Evolutionary conservation across 2,113 vertebrate genomes (phyloP).

Genomic region (Passer domesticus): DNA sequence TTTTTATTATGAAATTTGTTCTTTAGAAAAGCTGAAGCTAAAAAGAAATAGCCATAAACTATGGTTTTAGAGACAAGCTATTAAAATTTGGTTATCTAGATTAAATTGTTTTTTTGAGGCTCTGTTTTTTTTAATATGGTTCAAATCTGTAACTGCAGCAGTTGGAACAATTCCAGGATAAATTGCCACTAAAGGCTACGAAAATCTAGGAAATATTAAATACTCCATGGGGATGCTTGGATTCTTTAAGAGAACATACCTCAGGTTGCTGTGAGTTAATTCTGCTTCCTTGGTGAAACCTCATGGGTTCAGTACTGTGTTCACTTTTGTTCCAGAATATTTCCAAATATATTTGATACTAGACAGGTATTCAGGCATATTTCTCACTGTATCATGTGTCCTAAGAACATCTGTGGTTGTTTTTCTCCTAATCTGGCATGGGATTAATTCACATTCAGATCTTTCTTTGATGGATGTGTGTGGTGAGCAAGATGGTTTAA

Average conservation of each 20-base stretch:
- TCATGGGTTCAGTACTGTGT: neutral
- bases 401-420: neutral
- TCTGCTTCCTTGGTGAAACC: neutral
- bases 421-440: neutral
- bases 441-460: neutral
- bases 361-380: neutral
- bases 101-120: neutral
- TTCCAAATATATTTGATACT: neutral
- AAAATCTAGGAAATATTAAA: neutral
- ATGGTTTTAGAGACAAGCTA: neutral
- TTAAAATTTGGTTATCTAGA: neutral
- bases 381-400: neutral
- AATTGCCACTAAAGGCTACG: neutral
- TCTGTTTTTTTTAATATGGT: neutral
- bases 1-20: neutral
- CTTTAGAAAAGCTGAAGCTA: neutral
- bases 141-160: neutral
- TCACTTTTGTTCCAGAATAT: neutral
- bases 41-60: neutral
- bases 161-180: neutral
- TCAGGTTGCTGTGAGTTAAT: neutral
- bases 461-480: neutral
- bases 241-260: neutral
- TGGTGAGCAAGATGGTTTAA: neutral
- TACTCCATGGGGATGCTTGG: neutral